Conservation (phyloP, 92 coral and sea anemone species). For the Epizoanthus stellaris region DNA sequence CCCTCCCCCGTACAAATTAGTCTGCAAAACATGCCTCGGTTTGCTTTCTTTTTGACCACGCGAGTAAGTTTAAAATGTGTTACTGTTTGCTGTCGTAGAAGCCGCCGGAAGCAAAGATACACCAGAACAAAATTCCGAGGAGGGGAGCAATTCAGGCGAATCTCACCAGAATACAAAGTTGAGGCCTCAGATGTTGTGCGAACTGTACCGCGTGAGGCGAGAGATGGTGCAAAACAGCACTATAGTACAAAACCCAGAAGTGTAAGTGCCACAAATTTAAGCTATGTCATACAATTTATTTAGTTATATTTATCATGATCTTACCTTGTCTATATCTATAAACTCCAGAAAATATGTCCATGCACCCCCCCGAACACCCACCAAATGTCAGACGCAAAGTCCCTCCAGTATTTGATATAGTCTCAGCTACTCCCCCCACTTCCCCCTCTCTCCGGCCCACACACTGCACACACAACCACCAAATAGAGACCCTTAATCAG, state of each 20-base stretch:
- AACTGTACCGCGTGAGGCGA: conserved; percentile 70
- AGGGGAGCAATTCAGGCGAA: conserved; percentile 20
- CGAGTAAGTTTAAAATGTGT: not conserved
- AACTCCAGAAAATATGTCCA: not conserved
- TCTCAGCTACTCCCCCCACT: no score
- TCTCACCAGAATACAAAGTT: not conserved
- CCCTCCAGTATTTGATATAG: no score
- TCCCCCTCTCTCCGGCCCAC: no score
- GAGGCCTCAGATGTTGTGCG: conserved; percentile 80
- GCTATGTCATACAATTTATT: no score
- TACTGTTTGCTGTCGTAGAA: not conserved
- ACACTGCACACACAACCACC: no score
- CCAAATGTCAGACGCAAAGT: no score
- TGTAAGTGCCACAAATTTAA: conserved; percentile 54
- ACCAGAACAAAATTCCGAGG: not conserved
- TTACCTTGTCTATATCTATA: not conserved
- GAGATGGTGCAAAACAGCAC: conserved; percentile 70
- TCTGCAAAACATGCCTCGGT: no score
- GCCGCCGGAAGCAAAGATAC: not conserved
- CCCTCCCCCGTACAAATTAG: no score
- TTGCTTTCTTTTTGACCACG: no score
- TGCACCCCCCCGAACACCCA: not conserved
- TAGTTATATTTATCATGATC: not conserved
- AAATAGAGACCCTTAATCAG: no score
- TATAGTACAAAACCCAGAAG: conserved; percentile 34